Evolutionary conservation across 2,888 invertebrate genomes (phyloP).

Genomic region (Mythimna ferrago): DNA sequence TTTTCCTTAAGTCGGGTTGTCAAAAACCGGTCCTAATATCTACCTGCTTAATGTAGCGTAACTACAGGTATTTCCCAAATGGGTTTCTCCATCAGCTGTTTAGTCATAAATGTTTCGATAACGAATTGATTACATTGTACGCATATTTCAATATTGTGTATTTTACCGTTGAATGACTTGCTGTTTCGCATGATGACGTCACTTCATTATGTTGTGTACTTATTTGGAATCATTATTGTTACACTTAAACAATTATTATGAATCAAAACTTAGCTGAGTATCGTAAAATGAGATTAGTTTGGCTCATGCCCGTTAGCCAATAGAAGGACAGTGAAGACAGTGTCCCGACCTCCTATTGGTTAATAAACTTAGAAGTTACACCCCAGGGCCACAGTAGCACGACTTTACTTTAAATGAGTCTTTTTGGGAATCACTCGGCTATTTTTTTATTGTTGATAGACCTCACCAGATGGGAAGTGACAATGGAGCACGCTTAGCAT

Average conservation of each 20-base stretch:
- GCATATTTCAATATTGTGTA: neutral
- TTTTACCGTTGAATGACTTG: conserved; percentile 1
- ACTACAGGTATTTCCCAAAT: conserved; percentile 26
- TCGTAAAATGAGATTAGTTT: too few species aligned
- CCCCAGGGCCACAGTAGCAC: too few species aligned
- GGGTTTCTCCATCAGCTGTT: conserved; percentile 20
- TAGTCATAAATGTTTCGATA: conserved; percentile 31
- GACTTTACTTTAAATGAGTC: too few species aligned
- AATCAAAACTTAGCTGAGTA: neutral
- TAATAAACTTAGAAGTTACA: too few species aligned
- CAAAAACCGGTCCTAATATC: conserved; percentile 12
- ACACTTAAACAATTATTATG: neutral
- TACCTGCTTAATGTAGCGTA: neutral
- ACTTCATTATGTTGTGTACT: neutral
- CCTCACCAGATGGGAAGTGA: too few species aligned
- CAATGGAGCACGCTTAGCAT: too few species aligned
- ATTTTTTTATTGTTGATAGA: too few species aligned
- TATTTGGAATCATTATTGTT: neutral
- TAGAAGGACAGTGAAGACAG: too few species aligned
- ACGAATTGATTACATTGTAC: neutral
- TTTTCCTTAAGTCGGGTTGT: conserved; percentile 15
- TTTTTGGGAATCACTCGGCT: too few species aligned
- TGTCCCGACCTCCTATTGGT: too few species aligned
- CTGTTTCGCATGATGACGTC: conserved; percentile 12
- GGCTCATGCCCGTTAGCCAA: too few species aligned